These are phyloP conservation scores for Polyommatus iphigenia DNA, from an alignment of 2,888 invertebrate species.

Conservation along the genomic window DNA sequence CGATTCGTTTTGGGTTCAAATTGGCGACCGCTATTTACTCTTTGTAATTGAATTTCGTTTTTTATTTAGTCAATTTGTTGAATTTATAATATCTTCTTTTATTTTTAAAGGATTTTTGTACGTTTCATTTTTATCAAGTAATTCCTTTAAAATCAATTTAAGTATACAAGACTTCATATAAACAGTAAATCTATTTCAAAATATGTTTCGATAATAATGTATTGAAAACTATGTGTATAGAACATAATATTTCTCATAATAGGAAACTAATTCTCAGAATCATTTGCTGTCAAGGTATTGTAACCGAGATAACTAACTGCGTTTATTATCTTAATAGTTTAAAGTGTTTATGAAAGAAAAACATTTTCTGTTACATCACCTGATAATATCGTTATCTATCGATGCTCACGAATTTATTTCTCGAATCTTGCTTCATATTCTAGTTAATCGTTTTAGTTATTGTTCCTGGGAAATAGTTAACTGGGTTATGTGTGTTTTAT, in stretches of 20 bases:
- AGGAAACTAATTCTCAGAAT: constrained; percentile 18
- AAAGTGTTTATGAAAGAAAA: constrained; percentile 18
- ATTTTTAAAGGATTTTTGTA: not conserved
- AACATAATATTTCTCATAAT: constrained; percentile 4
- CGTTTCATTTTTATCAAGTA: not conserved
- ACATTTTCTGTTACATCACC: not conserved
- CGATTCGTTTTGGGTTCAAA: constrained; percentile 39
- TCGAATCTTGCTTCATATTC: constrained; percentile 12
- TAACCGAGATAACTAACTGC: constrained; percentile 20
- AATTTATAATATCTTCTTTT: not conserved
- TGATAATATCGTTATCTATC: not conserved
- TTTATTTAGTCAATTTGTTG: not conserved
- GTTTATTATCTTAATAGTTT: constrained; percentile 15
- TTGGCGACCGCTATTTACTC: constrained; percentile 25
- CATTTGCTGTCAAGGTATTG: constrained; percentile 20
- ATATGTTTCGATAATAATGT: not conserved
- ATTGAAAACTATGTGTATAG: constrained; percentile 4
- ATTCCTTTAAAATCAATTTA: not conserved
- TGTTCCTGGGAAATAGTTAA: not conserved
- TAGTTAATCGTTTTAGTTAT: constrained; percentile 6
- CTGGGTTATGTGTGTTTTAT: not conserved
- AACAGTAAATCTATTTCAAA: not conserved
- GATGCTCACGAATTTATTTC: not conserved
- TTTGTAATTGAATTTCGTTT: constrained; percentile 19
- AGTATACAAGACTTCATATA: not conserved